Evolutionary conservation across 2,113 vertebrate genomes (phyloP), one percentile per base, ranked within the genome.

Genomic region (Ia io): DNA sequence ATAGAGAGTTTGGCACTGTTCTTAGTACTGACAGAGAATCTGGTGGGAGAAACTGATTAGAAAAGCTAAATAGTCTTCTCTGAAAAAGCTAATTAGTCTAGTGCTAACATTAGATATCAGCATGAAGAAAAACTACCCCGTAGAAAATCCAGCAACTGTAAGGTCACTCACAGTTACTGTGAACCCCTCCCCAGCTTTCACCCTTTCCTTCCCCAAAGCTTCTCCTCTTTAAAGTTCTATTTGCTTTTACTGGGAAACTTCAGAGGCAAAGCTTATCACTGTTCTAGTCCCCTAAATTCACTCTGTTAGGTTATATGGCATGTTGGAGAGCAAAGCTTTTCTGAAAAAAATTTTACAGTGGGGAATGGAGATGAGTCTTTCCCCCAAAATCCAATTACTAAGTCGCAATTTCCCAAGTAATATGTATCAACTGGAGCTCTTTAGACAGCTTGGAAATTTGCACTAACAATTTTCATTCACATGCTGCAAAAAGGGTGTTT

Each of bases 261-360:
- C 94, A 97, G 95, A 97, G 97, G 96, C 96, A 82, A 92, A 84
- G 95, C 2, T 13, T 47, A 8, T 71, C 49, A 84, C 0, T 0
- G 53, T 44, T 90, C 69, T 95, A 96, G 56, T 74, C 96, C 94
- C 92, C 95, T 93, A 79, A 97, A 97, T 96, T 95, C 76, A 97
- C 96, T 97, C 96, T 93, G 88, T 96, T 73, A 94, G 88, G 87
- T 95, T 93, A 88, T 67, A 95, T 79, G 95, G 90, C 92, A 95
- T 9, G 69, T 96, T 84, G 95, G 94, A 97, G 92, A 93, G 96
- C 95, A 97, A 95, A 96, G 63, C 87, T 97, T 97, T 98, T 96
- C 95, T 96, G 93, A 96, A 98, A 96, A 94, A 95, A 91, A 96
- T 91, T 97, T 96, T 88, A 90, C 90, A 95, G 56, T 91, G 95